These are phyloP conservation scores for Amblyopsis hoosieri DNA, from an alignment of 2,797 vertebrate genomes.

Conservation along the genomic window DNA sequence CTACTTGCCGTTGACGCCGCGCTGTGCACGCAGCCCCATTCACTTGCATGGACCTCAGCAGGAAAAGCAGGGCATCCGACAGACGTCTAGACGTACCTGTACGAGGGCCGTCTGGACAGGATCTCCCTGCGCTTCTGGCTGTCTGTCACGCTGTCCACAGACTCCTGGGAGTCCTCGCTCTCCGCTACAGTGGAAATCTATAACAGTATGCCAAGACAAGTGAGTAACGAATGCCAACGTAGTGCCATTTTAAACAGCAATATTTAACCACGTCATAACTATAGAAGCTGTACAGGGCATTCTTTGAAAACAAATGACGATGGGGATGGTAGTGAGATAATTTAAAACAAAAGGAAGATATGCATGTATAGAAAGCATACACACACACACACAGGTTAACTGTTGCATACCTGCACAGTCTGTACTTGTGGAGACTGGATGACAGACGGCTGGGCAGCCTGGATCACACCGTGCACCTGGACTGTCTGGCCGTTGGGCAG, in stretches of 20 bases:
- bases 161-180: conserved; percentile 98
- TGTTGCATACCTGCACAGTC: conserved; percentile 87
- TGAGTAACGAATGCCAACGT: neutral
- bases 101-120: conserved; percentile 94
- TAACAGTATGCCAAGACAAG: neutral
- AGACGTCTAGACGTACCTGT: conserved; percentile 79
- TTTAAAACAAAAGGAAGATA: too few relatives aligned
- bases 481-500: conserved; percentile 97
- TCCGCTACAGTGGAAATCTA: conserved; percentile 98
- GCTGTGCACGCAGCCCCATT: neutral
- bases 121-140: conserved; percentile 98
- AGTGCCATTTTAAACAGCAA: neutral
- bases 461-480: conserved; percentile 98
- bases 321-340: too few relatives aligned
- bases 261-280: neutral
- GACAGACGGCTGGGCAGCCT: conserved; percentile 96
- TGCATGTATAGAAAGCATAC: too few relatives aligned
- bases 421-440: conserved; percentile 98
- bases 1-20: neutral
- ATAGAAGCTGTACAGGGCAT: too few relatives aligned
- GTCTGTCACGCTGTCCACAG: conserved; percentile 97
- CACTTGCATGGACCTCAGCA: too few relatives aligned
- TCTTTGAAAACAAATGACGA: too few relatives aligned
- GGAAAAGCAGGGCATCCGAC: too few relatives aligned
- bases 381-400: too few relatives aligned